These are phyloP conservation scores for Drosophila nebulosa DNA, from an alignment of 1,140 invertebrate species.

Conservation along the genomic window DNA sequence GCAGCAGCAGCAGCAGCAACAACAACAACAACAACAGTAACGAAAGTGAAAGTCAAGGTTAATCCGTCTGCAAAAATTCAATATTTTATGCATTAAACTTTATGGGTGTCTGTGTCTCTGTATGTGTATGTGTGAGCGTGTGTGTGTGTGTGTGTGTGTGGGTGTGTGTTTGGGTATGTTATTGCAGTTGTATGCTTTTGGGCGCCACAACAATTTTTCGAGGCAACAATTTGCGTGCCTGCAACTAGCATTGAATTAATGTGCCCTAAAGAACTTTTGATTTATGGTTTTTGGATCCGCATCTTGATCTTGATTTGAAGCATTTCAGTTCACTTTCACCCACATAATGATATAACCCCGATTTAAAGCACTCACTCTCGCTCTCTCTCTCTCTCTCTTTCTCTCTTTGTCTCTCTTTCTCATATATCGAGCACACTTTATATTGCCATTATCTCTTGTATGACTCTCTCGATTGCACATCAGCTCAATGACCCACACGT, in stretches of 20 bases:
- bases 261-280: background rate
- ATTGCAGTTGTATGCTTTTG: constrained; percentile 64
- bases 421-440: background rate
- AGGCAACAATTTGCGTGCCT: constrained; percentile 26
- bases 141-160: background rate
- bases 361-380: background rate
- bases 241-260: background rate
- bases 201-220: constrained; percentile 54
- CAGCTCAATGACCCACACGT: constrained; percentile 76
- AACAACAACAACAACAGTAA: constrained; percentile 8
- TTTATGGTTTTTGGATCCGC: background rate
- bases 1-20: constrained; percentile 13
- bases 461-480: constrained; percentile 18
- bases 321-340: constrained; percentile 16
- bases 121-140: background rate
- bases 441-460: background rate
- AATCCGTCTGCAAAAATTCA: constrained; percentile 81
- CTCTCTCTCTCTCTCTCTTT: too few species aligned
- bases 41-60: constrained; percentile 81
- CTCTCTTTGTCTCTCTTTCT: background rate
- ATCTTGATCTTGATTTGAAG: background rate
- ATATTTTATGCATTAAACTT: constrained; percentile 80
- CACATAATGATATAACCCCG: background rate
- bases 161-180: background rate
- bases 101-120: constrained; percentile 36